Percentiles rank a stretch among this genome's conserved stretches.
These are phyloP conservation scores for Psittacula cyanocephala DNA, from an alignment of 2,113 vertebrate genomes.

Conservation along the genomic window DNA sequence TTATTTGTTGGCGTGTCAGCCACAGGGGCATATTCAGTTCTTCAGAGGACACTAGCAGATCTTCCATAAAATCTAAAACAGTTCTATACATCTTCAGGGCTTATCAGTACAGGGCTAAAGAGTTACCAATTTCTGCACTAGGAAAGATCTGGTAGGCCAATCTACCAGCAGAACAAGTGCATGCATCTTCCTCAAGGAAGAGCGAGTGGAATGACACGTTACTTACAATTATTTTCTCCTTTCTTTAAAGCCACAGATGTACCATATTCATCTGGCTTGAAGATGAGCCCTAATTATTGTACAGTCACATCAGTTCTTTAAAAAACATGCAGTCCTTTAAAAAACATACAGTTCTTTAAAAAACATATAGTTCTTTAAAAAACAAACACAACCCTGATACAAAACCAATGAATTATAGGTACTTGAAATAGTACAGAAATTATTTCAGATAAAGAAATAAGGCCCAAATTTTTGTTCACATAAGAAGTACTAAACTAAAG, in stretches of 20 bases:
- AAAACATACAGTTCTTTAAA: neutral
- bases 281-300: neutral
- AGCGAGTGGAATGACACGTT: neutral
- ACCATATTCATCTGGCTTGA: neutral
- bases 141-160: neutral
- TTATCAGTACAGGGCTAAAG: neutral
- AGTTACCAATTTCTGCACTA: neutral
- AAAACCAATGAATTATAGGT: neutral
- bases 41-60: neutral
- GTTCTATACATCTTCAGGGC: neutral
- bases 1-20: conserved; percentile 12
- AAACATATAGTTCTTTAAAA: neutral
- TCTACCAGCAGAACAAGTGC: neutral
- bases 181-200: neutral
- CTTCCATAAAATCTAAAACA: neutral
- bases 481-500: neutral
- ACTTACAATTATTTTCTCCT: neutral
- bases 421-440: neutral
- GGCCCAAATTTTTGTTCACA: neutral
- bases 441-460: neutral
- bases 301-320: neutral
- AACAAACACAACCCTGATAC: neutral
- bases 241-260: neutral
- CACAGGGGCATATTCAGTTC: neutral
- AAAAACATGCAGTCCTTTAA: neutral